Base-by-base conservation (phyloP, 2,113 vertebrate genomes). In the Pseudopodoces humilis region DNA sequence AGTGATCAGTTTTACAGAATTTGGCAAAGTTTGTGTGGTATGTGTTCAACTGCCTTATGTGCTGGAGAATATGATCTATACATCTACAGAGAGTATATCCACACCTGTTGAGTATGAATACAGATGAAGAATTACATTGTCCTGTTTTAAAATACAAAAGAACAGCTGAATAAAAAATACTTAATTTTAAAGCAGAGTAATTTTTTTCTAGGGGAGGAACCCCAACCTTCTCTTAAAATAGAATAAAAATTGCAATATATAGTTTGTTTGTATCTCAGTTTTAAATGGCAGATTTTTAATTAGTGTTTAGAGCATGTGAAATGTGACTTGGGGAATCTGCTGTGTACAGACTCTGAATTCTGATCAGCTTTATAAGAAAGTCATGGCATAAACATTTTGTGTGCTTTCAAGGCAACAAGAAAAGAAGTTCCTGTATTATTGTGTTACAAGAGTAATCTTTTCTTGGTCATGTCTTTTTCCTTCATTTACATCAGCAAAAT, bases 401-500 rank as follows among this genome's bases (percentile, higher is more conserved):
- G 3, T 87, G 10, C 18, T 52, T 85, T 94, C 67, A 35, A 96
- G 79, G 9, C 39, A 39, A 30, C 50, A 71, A 83, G 94, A 55
- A 72, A 78, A 64, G 13, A 72, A 7, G 15, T 22, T 79, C 25
- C 46, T 58, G 30, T 44, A 47, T 88, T 71, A 65, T 22, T 84
- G 18, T n/a, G 6, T 88, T 91, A 41, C 19, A 49, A 76, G 30
- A 92, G 62, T 91, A 67, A 59, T 91, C 5, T 86, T 92, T 63
- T 77, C 10, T 31, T 72, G 23, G 39, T 84, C 53, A 62, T 63
- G 31, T 6, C 21, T 77, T 70, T 47, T 85, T 71, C 33, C 94
- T 94, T 90, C 12, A 83, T 95, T 94, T 86, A 23, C 27, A 53
- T 96, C 94, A 92, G 15, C 31, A 86, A 95, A 84, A 31, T 79